Evolutionary conservation across 2,113 vertebrate species (phyloP).

Genomic region (Trematomus loennbergii): DNA sequence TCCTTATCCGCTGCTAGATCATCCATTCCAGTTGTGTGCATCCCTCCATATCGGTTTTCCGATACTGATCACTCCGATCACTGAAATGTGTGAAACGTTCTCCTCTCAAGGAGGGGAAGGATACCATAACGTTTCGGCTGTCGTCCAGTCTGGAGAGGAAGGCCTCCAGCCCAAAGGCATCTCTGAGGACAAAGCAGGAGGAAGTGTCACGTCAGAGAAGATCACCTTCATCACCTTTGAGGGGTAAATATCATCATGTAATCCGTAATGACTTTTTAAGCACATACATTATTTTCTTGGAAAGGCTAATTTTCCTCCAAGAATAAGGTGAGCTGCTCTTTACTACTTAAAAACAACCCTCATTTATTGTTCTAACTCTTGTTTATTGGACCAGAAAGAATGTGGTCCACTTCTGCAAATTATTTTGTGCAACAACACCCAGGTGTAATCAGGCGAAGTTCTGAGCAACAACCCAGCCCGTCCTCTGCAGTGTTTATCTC

Average conservation of each 20-base stretch:
- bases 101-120: conserved; percentile 78
- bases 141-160: conserved; percentile 74
- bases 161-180: conserved; percentile 50
- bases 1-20: not conserved
- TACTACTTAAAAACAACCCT: not conserved
- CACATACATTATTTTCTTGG: not conserved
- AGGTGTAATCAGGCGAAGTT: conserved; percentile 43
- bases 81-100: conserved; percentile 31
- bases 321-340: not conserved
- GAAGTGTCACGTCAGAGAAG: conserved; percentile 60
- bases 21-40: not conserved
- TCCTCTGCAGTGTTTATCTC: conserved; percentile 57
- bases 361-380: not conserved
- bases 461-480: conserved; percentile 33
- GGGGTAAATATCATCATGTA: conserved; percentile 80
- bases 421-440: conserved; percentile 19
- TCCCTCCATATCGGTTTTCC: not conserved
- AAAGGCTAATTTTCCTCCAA: not conserved
- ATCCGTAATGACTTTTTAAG: conserved; percentile 26
- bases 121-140: conserved; percentile 86
- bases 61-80: too few species aligned
- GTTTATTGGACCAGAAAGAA: not conserved
- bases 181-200: conserved; percentile 48
- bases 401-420: conserved; percentile 10
- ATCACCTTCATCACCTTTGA: conserved; percentile 67